Conservation (phyloP, 1,140 invertebrate genomes). For the Harpegnathos saltator region DNA sequence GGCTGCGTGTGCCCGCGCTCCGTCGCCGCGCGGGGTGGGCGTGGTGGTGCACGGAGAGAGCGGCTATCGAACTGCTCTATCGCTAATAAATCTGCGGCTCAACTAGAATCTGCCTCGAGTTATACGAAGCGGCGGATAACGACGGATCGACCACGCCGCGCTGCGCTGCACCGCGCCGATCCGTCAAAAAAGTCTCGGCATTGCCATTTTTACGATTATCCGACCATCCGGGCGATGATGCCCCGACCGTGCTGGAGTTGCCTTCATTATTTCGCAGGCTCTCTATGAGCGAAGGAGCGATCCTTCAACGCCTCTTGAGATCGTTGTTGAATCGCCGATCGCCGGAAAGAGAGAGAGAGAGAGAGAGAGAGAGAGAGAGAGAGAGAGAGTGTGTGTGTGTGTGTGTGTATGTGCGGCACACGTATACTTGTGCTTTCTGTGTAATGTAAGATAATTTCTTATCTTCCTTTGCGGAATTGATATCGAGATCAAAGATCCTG, state of each 20-base stretch:
- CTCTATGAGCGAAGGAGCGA: constrained; percentile 13
- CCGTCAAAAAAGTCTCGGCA: constrained; percentile 63
- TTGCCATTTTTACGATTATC: constrained; percentile 44
- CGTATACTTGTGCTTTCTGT: too few relatives aligned
- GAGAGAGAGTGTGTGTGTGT: too few relatives aligned
- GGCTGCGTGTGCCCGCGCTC: constrained; percentile 46
- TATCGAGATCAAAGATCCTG: neutral
- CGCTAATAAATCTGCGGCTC: constrained; percentile 83
- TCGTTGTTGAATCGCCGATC: constrained; percentile 16
- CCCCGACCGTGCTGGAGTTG: constrained; percentile 29
- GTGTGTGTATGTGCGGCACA: too few relatives aligned
- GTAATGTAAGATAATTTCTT: too few relatives aligned
- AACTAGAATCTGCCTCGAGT: constrained; percentile 83
- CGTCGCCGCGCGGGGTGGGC: constrained; percentile 73
- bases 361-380: too few relatives aligned
- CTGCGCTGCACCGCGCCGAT: constrained; percentile 9
- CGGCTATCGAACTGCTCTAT: constrained; percentile 81
- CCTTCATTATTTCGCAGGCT: constrained; percentile 52
- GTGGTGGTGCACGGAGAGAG: constrained; percentile 81
- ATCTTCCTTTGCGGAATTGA: too few relatives aligned
- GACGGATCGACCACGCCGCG: constrained; percentile 46
- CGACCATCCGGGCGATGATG: constrained; percentile 35
- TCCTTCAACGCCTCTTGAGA: constrained; percentile 17
- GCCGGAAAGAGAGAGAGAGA: neutral
- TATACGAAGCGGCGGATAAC: constrained; percentile 70